Conservation (phyloP, 2,888 invertebrate genomes). For the Petrolisthes cinctipes region DNA sequence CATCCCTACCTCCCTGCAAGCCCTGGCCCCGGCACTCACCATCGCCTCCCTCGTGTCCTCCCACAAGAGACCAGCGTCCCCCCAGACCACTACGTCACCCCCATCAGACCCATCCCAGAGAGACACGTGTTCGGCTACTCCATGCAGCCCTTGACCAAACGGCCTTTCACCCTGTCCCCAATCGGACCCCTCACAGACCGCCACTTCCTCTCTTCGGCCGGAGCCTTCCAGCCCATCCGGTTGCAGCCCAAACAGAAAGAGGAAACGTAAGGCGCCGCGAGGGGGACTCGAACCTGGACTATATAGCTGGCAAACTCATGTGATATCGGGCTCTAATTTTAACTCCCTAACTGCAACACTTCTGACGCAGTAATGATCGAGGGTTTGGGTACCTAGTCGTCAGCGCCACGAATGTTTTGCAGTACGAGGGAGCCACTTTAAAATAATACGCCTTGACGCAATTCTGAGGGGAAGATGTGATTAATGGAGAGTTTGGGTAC, state of each 20-base stretch:
- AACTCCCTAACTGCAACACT: no score
- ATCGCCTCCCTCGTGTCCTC: constrained; percentile 58
- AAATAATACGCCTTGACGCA: background rate
- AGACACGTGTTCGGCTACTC: constrained; percentile 51
- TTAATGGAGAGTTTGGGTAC: no score
- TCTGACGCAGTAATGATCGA: no score
- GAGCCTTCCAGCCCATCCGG: constrained; percentile 59
- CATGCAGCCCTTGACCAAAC: constrained; percentile 58
- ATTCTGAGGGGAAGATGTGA: no score
- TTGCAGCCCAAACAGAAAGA: constrained; percentile 53
- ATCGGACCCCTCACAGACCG: constrained; percentile 55
- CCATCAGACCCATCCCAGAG: constrained; percentile 61
- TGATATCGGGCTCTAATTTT: background rate
- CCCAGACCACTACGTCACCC: constrained; percentile 55
- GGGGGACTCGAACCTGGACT: constrained; percentile 1
- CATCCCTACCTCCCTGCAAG: constrained; percentile 46
- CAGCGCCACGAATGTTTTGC: background rate
- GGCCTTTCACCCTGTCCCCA: constrained; percentile 56
- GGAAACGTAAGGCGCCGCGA: constrained; percentile 38
- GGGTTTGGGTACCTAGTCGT: background rate
- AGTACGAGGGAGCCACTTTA: background rate
- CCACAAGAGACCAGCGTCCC: constrained; percentile 59
- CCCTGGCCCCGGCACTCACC: constrained; percentile 56
- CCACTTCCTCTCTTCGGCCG: constrained; percentile 57
- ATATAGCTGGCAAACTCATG: constrained; percentile 5